Evolutionary conservation across 2,888 invertebrate species (phyloP), one percentile per base, ranked within the genome.

Genomic region (Phymatocera aterrima): DNA sequence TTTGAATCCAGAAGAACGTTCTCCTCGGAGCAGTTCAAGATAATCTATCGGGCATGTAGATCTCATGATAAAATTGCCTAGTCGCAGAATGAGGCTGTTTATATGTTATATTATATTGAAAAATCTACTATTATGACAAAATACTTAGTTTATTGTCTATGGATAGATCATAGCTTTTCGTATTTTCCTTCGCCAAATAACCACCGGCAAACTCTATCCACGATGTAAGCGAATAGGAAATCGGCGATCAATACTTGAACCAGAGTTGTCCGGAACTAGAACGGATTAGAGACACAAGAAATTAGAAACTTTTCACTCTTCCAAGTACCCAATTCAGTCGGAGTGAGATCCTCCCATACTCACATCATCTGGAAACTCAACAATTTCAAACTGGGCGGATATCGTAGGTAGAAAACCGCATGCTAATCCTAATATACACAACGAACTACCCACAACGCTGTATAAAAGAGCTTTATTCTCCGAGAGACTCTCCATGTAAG

Each of bases 401-500:
- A 99, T 91, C 82, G 97, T 97, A 0, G 98, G 97, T 79, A 97
- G 91, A 60, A 96, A 84, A 12, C 98, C 98, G 79, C 97, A 93
- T 3, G 98, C 96, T 65, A 99, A 92, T 54, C 95, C 94, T 78
- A 98, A 91, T 77, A 99, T 97, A 21, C 96, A 94, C 40, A 94
- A 94, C 37, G 96, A 95, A 5, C 98, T 97, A 82, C 95, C 93
- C 80, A 97, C 84, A 81, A 99, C 94, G 88, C 98, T 98, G 92
- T 97, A 98, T 87, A 99, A 91, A 82, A 99, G 93, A 3, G 98
- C 95, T 88, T 96, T 96, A 92, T 99, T 99, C 90, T 98, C 97
- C 64, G 92, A 92, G 75, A 99, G 92, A 87, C 98, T 97, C 91
- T 99, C 99, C 99, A 99, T 99, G 89, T 97, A 99, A 2, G 99